Evolutionary conservation across 2,113 vertebrate genomes (phyloP).

Genomic region (Aegypius monachus): DNA sequence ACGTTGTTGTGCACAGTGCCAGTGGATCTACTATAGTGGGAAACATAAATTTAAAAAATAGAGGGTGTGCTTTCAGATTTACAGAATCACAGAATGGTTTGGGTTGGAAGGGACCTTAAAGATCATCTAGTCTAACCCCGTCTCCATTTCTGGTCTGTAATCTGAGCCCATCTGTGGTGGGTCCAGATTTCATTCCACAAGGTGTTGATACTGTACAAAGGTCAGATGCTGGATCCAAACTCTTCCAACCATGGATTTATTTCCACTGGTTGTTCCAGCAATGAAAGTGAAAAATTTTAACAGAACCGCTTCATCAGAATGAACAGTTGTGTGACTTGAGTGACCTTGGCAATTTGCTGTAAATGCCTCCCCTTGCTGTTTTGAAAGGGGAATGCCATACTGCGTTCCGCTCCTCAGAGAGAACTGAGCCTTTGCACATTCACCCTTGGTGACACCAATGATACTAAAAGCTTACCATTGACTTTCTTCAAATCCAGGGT

Average conservation of each 20-base stretch:
- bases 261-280: background rate
- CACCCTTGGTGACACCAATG: background rate
- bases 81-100: background rate
- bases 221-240: background rate
- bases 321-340: background rate
- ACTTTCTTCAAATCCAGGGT: background rate
- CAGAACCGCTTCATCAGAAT: background rate
- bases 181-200: background rate
- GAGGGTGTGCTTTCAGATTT: background rate
- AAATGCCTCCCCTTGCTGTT: background rate
- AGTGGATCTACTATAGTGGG: background rate
- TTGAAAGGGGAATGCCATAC: background rate
- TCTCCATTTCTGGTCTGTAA: background rate
- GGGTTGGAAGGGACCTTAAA: background rate
- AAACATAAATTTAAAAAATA: background rate
- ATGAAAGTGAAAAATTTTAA: background rate
- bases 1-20: background rate
- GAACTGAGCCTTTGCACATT: background rate
- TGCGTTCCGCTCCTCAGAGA: background rate
- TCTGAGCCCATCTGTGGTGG: fast-evolving
- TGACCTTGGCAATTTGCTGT: background rate
- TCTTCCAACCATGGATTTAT: background rate
- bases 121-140: background rate
- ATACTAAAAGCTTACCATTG: background rate
- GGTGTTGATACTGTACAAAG: background rate